These are phyloP conservation scores for Hystrix cristata DNA, from an alignment of 2,113 vertebrate genomes.

Conservation along the genomic window DNA sequence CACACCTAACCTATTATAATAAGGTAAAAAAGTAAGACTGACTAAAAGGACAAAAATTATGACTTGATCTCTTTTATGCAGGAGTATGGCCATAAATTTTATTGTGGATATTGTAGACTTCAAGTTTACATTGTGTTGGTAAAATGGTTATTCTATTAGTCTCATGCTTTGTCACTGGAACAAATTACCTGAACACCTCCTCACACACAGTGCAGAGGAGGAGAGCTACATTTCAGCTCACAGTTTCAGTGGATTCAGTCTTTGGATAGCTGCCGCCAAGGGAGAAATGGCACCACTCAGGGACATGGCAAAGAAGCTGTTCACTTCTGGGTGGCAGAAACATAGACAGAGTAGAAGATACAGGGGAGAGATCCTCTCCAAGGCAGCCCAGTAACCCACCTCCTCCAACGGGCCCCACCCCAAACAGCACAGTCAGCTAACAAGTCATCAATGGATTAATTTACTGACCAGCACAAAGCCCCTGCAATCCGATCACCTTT, in stretches of 20 bases:
- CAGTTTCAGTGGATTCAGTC: not conserved
- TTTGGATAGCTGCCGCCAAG: not conserved
- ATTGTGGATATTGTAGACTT: not conserved
- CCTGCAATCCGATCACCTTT: not conserved
- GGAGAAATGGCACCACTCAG: not conserved
- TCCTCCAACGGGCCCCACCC: not conserved
- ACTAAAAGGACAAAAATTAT: not conserved
- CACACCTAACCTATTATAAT: constrained; percentile 15
- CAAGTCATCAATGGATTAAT: not conserved
- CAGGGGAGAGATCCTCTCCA: not conserved
- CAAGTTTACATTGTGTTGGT: not conserved
- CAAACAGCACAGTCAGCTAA: not conserved
- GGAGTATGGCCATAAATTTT: not conserved
- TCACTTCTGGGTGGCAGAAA: not conserved
- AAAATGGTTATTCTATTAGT: not conserved
- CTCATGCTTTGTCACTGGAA: not conserved
- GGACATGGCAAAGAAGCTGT: not conserved
- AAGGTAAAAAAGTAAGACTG: constrained; percentile 2
- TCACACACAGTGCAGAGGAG: too few relatives aligned
- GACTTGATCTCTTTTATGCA: not conserved
- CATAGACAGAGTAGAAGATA: too few relatives aligned
- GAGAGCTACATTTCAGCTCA: not conserved
- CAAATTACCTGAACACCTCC: not conserved
- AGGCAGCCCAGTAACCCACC: not conserved
- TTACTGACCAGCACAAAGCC: not conserved